These are phyloP conservation scores for Anastrepha obliqua DNA, from an alignment of 1,140 invertebrate genomes.

Conservation along the genomic window DNA sequence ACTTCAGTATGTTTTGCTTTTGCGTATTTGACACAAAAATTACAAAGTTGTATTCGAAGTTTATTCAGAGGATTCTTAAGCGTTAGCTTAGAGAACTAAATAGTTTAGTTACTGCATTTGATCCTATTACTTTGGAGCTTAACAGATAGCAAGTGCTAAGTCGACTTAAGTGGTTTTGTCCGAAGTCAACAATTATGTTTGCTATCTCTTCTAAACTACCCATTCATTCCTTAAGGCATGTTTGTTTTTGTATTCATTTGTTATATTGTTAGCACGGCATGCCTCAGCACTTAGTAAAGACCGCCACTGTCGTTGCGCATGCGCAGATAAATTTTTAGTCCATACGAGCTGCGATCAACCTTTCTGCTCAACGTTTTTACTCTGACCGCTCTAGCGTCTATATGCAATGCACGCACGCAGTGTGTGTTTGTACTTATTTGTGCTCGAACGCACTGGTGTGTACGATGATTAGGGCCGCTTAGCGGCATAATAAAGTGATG, in stretches of 20 bases:
- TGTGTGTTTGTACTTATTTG: not conserved
- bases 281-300: not conserved
- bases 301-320: conserved; percentile 18
- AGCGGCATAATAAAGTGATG: conserved; percentile 8
- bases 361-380: not conserved
- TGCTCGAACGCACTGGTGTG: not conserved
- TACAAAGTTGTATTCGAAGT: too few species aligned
- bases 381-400: not conserved
- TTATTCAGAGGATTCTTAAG: too few species aligned
- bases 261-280: conserved; percentile 14
- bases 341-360: conserved; percentile 8
- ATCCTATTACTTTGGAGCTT: too few species aligned
- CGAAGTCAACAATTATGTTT: not conserved
- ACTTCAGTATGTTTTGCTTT: too few species aligned
- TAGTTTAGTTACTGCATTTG: too few species aligned
- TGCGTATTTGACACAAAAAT: too few species aligned
- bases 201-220: not conserved
- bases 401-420: not conserved
- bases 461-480: conserved; percentile 43
- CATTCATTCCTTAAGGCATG: not conserved
- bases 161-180: not conserved
- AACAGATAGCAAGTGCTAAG: too few species aligned
- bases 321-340: conserved; percentile 8
- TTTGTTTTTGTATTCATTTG: conserved; percentile 15
- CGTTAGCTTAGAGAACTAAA: too few species aligned